Evolutionary conservation across 2,797 vertebrate genomes (phyloP), one percentile per base, ranked within the genome.

Genomic region (Enteromius treurensis): DNA sequence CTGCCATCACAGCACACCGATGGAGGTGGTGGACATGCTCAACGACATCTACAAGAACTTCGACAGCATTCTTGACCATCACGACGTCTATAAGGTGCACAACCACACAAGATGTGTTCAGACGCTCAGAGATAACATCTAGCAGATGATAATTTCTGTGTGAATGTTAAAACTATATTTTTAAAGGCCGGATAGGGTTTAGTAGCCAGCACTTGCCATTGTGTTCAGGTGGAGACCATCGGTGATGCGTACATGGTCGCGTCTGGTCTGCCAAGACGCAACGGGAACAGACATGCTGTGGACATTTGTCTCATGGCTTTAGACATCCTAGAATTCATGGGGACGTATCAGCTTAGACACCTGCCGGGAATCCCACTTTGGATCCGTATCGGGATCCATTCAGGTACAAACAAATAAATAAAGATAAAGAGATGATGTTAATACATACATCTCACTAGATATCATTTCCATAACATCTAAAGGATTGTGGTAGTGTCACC

Each of bases 11-110:
- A 99, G 98, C 94, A 97, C 97, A 0, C 98, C 98, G 84, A 99
- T 99, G 96, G 97, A 99, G 91, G 97, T 99, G 91, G 97, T 99
- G 34, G 96, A 98, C 94, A 98, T 99, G 97, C 96, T 99, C 73
- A 99, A 99, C 0, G 95, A 98, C 88, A 96, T 99, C 93, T 99
- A 99, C 91, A 98, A 97, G 93, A 97, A 96, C 90, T 99, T 99
- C 74, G 98, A 99, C 90, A 96, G 95, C 90, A 98, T 99, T 87
- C 94, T 99, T 1, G 98, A 99, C 88, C 94, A 96, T 88, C 97
- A 99, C 2, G 97, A 99, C 15, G 98, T 99, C 88, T 99, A 99
- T 89, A 99, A 99, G 97, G 98, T 98, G 89, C 67, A 85, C 34
- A 29, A 53, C 65, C 29, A 74, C 3, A 60, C 64, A 34, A 37